Conservation (phyloP, 2,888 invertebrate genomes). For the Mimumesa dahlbomi region DNA sequence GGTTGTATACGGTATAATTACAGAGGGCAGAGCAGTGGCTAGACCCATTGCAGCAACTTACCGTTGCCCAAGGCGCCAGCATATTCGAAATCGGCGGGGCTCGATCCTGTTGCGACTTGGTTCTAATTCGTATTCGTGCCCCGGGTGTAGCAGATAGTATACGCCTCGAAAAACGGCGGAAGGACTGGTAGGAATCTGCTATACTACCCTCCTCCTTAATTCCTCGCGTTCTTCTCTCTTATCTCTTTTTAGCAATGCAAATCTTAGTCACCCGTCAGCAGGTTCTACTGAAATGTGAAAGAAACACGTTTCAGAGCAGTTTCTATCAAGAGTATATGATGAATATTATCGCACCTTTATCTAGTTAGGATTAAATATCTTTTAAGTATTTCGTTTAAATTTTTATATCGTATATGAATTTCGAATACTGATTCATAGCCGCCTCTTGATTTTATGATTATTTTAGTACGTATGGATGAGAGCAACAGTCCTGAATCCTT, state of each 20-base stretch:
- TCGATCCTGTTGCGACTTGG: slow-evolving; percentile 60
- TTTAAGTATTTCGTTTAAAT: no score
- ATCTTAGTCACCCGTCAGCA: slow-evolving; percentile 39
- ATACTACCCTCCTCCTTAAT: slow-evolving; percentile 45
- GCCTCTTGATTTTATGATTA: slow-evolving; percentile 32
- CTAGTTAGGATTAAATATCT: no score
- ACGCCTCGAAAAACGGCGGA: slow-evolving; percentile 67
- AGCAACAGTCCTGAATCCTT: slow-evolving; percentile 60
- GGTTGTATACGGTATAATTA: slow-evolving; percentile 73
- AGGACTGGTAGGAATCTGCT: slow-evolving; percentile 63
- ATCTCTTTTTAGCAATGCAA: slow-evolving; percentile 56
- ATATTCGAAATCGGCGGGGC: slow-evolving; percentile 71
- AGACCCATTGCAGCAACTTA: slow-evolving; percentile 73
- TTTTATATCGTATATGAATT: no score
- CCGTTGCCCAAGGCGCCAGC: slow-evolving; percentile 70
- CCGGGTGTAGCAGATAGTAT: slow-evolving; percentile 69
- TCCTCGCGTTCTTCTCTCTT: slow-evolving; percentile 38
- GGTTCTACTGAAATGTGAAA: not conserved
- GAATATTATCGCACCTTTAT: no score
- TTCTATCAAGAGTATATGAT: no score
- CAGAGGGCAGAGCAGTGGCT: slow-evolving; percentile 77
- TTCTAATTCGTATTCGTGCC: slow-evolving; percentile 77
- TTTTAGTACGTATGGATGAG: slow-evolving; percentile 45
- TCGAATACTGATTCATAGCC: no score
- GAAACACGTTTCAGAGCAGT: not conserved